Evolutionary conservation across 2,113 vertebrate genomes (phyloP).

Genomic region (Zeus faber): DNA sequence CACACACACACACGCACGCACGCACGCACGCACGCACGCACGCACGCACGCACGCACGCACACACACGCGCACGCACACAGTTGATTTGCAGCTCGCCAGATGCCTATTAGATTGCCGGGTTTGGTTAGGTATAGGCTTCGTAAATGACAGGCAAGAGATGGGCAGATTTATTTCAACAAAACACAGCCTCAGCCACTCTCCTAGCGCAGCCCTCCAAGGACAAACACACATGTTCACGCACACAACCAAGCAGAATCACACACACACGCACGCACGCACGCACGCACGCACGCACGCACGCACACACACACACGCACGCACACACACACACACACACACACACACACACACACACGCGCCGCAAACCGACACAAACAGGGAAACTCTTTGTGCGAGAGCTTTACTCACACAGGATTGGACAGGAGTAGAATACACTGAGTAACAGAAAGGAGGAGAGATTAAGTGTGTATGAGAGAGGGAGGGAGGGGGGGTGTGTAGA

Average conservation of each 20-base stretch:
- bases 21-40: background rate
- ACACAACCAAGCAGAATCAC: background rate
- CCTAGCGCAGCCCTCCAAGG: constrained; percentile 26
- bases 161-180: constrained; percentile 27
- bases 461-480: background rate
- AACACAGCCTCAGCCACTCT: constrained; percentile 21
- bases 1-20: constrained; percentile 12
- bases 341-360: background rate
- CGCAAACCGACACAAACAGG: background rate
- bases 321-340: background rate
- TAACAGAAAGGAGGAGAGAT: background rate
- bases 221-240: constrained; percentile 13
- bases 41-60: background rate
- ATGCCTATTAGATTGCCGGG: background rate
- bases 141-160: constrained; percentile 25
- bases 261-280: constrained; percentile 10
- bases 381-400: constrained; percentile 19
- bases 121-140: constrained; percentile 15
- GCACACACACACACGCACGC: background rate
- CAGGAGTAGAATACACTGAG: constrained; percentile 5
- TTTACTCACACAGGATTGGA: constrained; percentile 2
- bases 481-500: background rate
- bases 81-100: background rate
- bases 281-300: background rate
- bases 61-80: background rate